Base-by-base conservation (phyloP, 37 sponge, comb jelly and placozoan species). In the Aplysina aerophoba region DNA sequence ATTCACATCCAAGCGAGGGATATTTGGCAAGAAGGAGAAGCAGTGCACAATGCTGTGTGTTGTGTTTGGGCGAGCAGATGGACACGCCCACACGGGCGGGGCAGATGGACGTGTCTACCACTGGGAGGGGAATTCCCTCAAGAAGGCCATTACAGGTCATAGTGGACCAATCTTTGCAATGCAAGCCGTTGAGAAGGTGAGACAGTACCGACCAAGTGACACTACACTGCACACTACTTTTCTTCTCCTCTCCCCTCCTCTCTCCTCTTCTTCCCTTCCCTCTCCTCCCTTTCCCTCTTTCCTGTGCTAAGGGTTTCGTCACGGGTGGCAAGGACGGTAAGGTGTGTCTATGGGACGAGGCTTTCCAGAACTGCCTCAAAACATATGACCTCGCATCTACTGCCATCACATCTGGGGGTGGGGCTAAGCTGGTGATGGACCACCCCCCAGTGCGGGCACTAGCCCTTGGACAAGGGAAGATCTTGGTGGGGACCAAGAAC, bases 251-350 rank as follows among this genome's bases (percentile, higher is more conserved):
- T 8, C 50, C 8, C 50, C 50, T 44, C 65, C 28, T 63, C 65
- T 28, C 28, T 8, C 28, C 28, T 8, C 5, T 8, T 5, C 28
- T 8, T 63, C 27, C 28, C 28, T 11, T 54, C 64, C 55, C 27
- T 22, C 17, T 12, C 2, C 15, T 24, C 14, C 40, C 68, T 21
- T 21, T 13, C 17, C n/a, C 56, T 21, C 21, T 81, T 59, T 25
- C 20, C 15, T 54, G 22, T 56, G 30, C 1, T 62, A 96, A 93
- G 98, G 94, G 5, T n/a, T 97, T 82, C 80, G 81, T 97, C 12
- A 92, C 98, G 15, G 98, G 98, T 24, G 98, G 98, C 53, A 98
- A 98, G 78, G 98, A 98, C 84, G 96, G 96, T 0, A 82, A 60
- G 36, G 95, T 98, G 35, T 72, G 65, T 66, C 79, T 98, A 19